Evolutionary conservation across 35 echinoderm and acorn worm genomes (phyloP).

Genomic region (Nesometra sesokonis): DNA sequence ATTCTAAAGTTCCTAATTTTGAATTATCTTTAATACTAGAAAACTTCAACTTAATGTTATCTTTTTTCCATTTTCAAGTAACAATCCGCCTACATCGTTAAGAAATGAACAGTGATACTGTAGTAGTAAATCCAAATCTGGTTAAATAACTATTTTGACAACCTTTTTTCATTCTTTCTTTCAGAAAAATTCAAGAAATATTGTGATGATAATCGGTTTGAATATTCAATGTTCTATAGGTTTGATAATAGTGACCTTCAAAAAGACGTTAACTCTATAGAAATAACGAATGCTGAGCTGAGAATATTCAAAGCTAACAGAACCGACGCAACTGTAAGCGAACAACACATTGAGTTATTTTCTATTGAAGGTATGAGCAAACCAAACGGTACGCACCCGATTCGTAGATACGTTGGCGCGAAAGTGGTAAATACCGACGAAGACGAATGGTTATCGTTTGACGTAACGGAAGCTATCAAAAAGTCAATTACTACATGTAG

Average conservation of each 20-base stretch:
- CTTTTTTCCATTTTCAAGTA: too few species aligned
- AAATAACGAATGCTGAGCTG: neutral
- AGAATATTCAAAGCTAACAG: neutral
- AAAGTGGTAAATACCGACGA: neutral
- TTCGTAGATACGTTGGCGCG: neutral
- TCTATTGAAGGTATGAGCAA: neutral
- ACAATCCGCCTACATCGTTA: too few species aligned
- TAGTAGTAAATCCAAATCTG: too few species aligned
- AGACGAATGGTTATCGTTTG: neutral
- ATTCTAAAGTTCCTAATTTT: too few species aligned
- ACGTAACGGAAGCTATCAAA: neutral
- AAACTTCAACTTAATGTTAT: too few species aligned
- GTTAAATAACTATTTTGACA: neutral
- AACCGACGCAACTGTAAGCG: neutral
- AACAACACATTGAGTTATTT: neutral
- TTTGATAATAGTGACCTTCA: neutral
- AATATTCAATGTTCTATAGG: neutral
- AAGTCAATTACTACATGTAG: neutral
- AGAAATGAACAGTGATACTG: too few species aligned
- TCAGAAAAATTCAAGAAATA: neutral
- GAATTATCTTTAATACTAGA: too few species aligned
- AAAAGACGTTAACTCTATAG: neutral
- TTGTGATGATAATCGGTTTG: neutral
- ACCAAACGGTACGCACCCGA: neutral
- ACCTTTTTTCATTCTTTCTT: neutral